Base-by-base conservation (phyloP, 2,888 invertebrate species). In the Latrodectus hesperus region DNA sequence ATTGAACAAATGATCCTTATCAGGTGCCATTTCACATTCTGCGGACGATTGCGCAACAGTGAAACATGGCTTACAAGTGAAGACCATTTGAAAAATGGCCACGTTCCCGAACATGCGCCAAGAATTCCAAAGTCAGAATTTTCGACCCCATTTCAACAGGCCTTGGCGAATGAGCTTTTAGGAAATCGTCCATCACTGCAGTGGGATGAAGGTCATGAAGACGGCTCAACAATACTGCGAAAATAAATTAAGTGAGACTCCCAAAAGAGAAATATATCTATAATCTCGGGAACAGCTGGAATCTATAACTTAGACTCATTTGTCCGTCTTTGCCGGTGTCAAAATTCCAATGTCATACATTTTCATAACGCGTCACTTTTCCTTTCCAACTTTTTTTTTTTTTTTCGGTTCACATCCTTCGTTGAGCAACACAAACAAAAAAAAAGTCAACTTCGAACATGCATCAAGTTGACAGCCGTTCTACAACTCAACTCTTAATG, bases 251-350 rank as follows among this genome's bases (percentile, higher is more conserved):
- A 77, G 71, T 68, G 67, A 68, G 17, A 38, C 80, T 65, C 2
- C 71, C 70, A 68, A 52, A 67, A 51, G 60, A 80, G 80, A 79
- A 55, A 68, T 60, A 80, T 80, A 70, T 75, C 71, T 76, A 17
- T 87, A 81, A 87, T 87, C 81, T 81, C 73, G 60, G 70, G 17
- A 76, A 76, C 86, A 87, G 80, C 86, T 87, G 86, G 77, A 76
- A 38, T 72, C 81, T 80, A 87, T 87, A 87, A 87, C 86, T 87
- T 87, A 73, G 71, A 67, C 72, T 87, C 86, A 87, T 87, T 87
- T 87, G 86, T 87, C 86, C 86, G 14, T 49, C 71, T 65, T 87
- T 64, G 81, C 52, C 77, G 81, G 86, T 77, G 86, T 87, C 81
- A 81, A 76, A 81, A 87, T 77, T 81, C 81, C 76, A 77, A 51